phyloP scores from a whole-genome alignment of 2,797 vertebrate species.

The Sphenodon punctatus region DNA sequence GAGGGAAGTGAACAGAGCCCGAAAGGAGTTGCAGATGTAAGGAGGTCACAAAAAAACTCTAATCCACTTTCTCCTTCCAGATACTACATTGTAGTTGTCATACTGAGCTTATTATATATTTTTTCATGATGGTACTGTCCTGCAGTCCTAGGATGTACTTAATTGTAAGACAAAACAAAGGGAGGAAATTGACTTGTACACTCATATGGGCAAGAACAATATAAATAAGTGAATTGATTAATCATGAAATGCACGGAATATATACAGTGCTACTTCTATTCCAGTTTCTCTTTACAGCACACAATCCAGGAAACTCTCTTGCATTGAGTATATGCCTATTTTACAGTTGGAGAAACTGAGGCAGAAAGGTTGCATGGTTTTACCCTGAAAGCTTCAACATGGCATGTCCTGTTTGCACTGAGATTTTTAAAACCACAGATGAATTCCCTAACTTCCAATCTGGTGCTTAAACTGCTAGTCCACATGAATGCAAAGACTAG shows the following conservation, averaged over 20 bases:
- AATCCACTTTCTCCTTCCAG: background rate
- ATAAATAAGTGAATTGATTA: background rate
- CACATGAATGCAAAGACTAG: background rate
- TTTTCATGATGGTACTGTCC: background rate
- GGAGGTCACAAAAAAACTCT: background rate
- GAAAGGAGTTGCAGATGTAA: background rate
- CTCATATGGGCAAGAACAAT: background rate
- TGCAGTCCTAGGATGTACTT: background rate
- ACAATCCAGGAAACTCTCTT: background rate
- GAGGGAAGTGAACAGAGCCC: background rate
- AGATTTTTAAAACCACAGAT: background rate
- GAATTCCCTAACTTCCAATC: background rate
- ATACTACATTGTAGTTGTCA: background rate
- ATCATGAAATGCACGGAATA: background rate
- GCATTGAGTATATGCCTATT: background rate
- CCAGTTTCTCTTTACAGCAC: background rate
- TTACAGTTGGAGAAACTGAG: background rate
- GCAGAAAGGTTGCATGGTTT: background rate
- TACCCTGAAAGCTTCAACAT: background rate
- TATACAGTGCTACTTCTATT: background rate
- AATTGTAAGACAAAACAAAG: background rate
- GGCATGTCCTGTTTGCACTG: too few species aligned
- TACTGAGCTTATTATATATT: background rate
- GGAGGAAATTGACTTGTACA: background rate
- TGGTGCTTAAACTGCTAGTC: background rate